Base-by-base conservation (phyloP, 2,888 invertebrate genomes). In the Acanthosepion esculentum region DNA sequence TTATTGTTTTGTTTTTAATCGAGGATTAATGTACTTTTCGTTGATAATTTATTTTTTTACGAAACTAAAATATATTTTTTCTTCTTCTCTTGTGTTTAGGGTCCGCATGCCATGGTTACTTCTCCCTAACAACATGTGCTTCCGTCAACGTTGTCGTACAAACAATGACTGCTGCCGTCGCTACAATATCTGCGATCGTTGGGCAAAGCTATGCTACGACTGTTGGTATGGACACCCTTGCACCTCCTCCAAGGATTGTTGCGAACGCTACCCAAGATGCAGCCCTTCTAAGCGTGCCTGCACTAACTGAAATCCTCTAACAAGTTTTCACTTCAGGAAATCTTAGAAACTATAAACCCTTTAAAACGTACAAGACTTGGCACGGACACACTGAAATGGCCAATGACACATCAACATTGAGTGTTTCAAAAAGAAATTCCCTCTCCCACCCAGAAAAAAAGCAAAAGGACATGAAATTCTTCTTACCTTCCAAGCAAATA, bases 191-290 rank as follows among this genome's bases (percentile, higher is more conserved):
- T 97, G 97, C 95, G 97, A 97, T 95, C 95, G 95, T 48, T 96
- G 96, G 55, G 96, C 96, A 0, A 96, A 96, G 33, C 95, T 96
- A n/a, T 97, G 97, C 95, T 96, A 96, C 94, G 96, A 97, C 95
- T 97, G 97, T 95, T 97, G 97, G 97, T 96, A 96, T 94, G 97
- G 96, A 29, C 96, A 96, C 92, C 96, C 96, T 10, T 97, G 97
- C 95, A 95, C 94, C 50, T 95, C 96, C 7, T 95, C 96, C 93
- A 95, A 95, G 48, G 97, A 97, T 95, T 97, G 97, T 95, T 97
- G 97, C 94, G 95, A 96, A 93, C 94, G 96, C 53, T 97, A 95
- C 95, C 97, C 97, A 1, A 94, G 95, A 94, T 97, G 97, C 95
- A 96, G 95, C 78, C 53, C n/a, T 6, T 94, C 55, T 23, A 64